Evolutionary conservation across 2,797 vertebrate genomes (phyloP).

Genomic region (Paramormyrops hopkinsi): DNA sequence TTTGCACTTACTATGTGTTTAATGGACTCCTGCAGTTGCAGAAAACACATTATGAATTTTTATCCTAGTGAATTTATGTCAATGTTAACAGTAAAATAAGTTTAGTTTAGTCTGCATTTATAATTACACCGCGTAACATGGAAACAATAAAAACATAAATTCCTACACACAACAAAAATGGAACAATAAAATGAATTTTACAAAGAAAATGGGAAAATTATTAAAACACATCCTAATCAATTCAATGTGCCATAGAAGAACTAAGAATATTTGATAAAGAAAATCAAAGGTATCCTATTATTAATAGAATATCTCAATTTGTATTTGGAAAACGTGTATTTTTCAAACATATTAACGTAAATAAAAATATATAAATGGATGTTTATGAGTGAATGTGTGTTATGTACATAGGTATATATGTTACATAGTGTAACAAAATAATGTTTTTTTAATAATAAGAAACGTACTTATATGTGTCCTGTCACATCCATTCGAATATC

Average conservation of each 20-base stretch:
- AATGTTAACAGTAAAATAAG: not conserved
- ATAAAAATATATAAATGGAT: not conserved
- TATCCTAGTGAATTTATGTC: not conserved
- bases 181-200: not conserved
- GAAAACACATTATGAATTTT: not conserved
- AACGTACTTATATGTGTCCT: not conserved
- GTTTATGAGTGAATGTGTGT: not conserved
- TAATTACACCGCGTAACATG: not conserved
- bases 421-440: not conserved
- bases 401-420: not conserved
- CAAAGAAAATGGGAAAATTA: not conserved
- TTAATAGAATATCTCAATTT: not conserved
- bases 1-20: not conserved
- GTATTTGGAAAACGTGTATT: not conserved
- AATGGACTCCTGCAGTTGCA: not conserved
- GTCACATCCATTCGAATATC: not conserved
- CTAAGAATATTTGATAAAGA: not conserved
- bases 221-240: not conserved
- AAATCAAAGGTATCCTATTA: not conserved
- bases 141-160: not conserved
- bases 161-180: not conserved
- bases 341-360: not conserved
- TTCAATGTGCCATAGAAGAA: not conserved
- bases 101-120: not conserved
- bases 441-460: not conserved